Conservation (phyloP, 2,113 vertebrate species). For the Cebus imitator region DNA sequence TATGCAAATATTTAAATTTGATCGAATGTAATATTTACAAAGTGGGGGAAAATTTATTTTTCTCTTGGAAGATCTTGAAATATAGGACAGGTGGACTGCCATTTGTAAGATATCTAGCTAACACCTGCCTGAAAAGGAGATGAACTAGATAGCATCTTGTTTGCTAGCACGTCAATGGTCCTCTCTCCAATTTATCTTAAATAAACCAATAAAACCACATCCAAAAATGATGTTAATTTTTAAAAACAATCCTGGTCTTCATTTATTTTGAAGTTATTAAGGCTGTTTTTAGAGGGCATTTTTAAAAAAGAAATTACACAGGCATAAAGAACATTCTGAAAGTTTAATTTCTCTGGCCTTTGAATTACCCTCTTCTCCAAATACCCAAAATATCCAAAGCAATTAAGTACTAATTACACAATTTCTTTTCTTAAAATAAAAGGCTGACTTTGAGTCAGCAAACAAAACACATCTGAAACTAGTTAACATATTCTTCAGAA, state of each 20-base stretch:
- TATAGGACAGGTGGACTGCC: background rate
- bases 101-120: background rate
- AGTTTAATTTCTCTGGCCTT: conserved; percentile 69
- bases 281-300: background rate
- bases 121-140: background rate
- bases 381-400: conserved; percentile 70
- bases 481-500: conserved; percentile 64
- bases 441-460: conserved; percentile 66
- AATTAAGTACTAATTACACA: conserved; percentile 75
- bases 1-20: background rate
- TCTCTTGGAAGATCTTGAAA: background rate
- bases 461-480: conserved; percentile 72
- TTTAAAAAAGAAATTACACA: conserved; percentile 29
- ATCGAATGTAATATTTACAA: background rate
- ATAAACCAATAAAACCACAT: background rate
- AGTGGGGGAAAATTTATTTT: background rate
- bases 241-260: conserved; percentile 37
- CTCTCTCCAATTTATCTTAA: background rate
- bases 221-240: background rate
- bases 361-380: conserved; percentile 60
- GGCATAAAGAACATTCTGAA: conserved; percentile 56
- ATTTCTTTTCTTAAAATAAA: conserved; percentile 67
- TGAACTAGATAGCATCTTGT: background rate
- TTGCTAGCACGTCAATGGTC: background rate
- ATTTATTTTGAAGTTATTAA: conserved; percentile 52